Percentiles rank a stretch among this genome's conserved stretches.
phyloP scores from a whole-genome alignment of 2,113 vertebrate species.

The Anser cygnoides region DNA sequence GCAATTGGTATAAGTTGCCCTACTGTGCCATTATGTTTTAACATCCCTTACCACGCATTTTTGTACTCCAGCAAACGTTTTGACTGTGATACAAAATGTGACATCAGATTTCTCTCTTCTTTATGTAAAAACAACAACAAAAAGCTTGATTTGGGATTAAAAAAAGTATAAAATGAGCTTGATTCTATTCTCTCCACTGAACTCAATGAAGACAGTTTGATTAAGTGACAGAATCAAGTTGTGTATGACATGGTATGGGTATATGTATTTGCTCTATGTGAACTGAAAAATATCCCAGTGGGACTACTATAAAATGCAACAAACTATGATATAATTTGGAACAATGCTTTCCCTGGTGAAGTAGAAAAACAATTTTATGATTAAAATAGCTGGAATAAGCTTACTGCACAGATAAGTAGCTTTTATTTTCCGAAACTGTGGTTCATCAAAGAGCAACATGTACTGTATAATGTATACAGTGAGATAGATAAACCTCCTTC shows the following conservation, averaged over 20 bases:
- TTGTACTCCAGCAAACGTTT: conserved; percentile 36
- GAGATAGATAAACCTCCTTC: neutral
- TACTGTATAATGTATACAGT: neutral
- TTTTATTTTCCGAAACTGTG: neutral
- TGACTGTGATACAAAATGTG: neutral
- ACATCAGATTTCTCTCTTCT: neutral
- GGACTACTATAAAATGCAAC: neutral
- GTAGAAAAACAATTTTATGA: neutral
- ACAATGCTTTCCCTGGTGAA: neutral
- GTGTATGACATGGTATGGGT: neutral
- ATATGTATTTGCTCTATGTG: neutral
- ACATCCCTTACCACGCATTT: conserved; percentile 13
- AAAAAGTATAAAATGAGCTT: neutral
- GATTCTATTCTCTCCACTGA: neutral
- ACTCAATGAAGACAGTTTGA: neutral
- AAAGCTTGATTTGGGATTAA: neutral
- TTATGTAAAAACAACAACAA: neutral
- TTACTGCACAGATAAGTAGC: neutral
- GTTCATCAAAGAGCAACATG: neutral
- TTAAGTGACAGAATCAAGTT: neutral
- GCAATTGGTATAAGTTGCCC: conserved; percentile 36
- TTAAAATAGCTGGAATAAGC: neutral
- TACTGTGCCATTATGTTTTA: conserved; percentile 44
- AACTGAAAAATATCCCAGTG: neutral
- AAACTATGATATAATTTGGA: neutral